Evolutionary conservation across 2,113 vertebrate genomes (phyloP).

Genomic region (Brachypodius melanocephalos): DNA sequence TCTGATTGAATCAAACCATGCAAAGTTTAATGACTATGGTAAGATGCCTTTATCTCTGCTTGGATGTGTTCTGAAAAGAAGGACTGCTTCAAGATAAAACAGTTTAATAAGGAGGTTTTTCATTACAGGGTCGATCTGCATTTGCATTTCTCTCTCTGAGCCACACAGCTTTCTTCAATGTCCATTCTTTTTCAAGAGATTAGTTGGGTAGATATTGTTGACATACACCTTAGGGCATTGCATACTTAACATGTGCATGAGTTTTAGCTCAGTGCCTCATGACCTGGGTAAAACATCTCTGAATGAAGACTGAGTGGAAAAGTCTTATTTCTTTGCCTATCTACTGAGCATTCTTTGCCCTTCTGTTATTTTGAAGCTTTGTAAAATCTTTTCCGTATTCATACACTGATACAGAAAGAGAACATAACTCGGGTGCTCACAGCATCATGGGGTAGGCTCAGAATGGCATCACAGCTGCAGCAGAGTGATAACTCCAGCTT

Average conservation of each 20-base stretch:
- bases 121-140: slow-evolving; percentile 66
- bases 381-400: not conserved
- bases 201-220: slow-evolving; percentile 55
- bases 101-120: slow-evolving; percentile 79
- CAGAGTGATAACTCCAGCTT: not conserved
- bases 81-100: slow-evolving; percentile 73
- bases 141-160: slow-evolving; percentile 70
- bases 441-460: not conserved
- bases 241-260: not conserved
- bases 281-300: slow-evolving; percentile 18
- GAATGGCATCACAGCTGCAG: not conserved
- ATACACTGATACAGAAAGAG: not conserved
- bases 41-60: slow-evolving; percentile 77
- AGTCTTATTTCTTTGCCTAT: not conserved
- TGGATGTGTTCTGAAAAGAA: slow-evolving; percentile 74
- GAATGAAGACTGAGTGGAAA: not conserved
- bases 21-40: slow-evolving; percentile 77
- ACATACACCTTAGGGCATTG: slow-evolving; percentile 62
- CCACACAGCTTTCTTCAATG: slow-evolving; percentile 30
- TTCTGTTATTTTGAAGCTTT: slow-evolving; percentile 12
- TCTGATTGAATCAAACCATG: slow-evolving; percentile 79
- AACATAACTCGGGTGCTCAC: not conserved
- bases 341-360: not conserved
- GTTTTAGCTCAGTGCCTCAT: slow-evolving; percentile 6
- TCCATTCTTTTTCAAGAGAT: slow-evolving; percentile 42